These are phyloP conservation scores for Acromyrmex heyeri DNA, from an alignment of 1,140 invertebrate genomes.

Conservation along the genomic window DNA sequence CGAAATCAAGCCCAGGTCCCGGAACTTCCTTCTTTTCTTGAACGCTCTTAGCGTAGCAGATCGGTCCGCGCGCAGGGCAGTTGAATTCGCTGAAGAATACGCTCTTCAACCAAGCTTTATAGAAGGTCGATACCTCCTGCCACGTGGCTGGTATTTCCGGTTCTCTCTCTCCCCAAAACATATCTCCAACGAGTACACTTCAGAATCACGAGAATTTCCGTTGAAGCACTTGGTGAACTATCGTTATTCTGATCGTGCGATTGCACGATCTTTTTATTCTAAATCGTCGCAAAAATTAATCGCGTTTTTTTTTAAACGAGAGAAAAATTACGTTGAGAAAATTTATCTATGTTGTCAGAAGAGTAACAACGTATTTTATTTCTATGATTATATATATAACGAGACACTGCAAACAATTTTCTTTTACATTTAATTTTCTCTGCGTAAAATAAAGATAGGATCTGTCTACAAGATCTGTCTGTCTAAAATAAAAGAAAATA, in stretches of 20 bases:
- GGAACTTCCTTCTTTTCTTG: slow-evolving; percentile 70
- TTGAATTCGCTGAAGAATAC: slow-evolving; percentile 90
- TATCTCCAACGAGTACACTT: slow-evolving; percentile 68
- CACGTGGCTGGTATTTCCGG: slow-evolving; percentile 80
- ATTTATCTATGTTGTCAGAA: not conserved
- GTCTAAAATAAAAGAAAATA: too few species aligned
- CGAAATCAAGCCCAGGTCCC: slow-evolving; percentile 86
- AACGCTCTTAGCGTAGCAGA: slow-evolving; percentile 81
- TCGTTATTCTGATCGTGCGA: not conserved
- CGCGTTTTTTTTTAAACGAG: not conserved
- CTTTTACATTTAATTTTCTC: too few species aligned
- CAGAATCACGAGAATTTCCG: slow-evolving; percentile 57
- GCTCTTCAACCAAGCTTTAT: slow-evolving; percentile 88
- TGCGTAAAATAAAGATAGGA: too few species aligned
- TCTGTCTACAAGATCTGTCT: too few species aligned
- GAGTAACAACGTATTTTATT: not conserved
- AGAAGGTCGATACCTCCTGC: slow-evolving; percentile 87
- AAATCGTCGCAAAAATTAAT: not conserved
- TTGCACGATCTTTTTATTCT: not conserved
- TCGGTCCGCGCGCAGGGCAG: slow-evolving; percentile 87
- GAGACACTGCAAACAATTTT: not conserved
- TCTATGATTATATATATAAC: not conserved
- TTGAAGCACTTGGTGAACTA: slow-evolving; percentile 30
- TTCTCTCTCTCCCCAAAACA: slow-evolving; percentile 79
- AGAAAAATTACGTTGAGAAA: not conserved